Conservation (phyloP, 2,113 vertebrate species). For the Harpagus bidentatus region DNA sequence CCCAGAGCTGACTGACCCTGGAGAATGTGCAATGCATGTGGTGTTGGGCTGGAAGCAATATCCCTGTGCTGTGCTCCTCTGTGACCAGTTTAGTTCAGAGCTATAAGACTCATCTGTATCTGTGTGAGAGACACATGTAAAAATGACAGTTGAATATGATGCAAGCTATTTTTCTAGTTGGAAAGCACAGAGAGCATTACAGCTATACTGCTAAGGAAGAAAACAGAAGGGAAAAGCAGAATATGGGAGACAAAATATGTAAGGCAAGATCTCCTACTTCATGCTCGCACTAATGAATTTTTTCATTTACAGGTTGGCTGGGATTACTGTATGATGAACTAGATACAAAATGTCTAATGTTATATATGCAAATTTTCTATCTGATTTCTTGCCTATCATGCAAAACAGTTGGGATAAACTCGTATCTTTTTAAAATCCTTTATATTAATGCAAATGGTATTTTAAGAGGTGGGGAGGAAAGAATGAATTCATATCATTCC, state of each 20-base stretch:
- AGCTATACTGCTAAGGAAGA: background rate
- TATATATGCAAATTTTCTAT: background rate
- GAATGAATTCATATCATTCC: background rate
- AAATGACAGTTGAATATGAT: background rate
- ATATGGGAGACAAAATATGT: background rate
- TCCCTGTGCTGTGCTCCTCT: background rate
- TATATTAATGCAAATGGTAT: background rate
- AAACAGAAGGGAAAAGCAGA: background rate
- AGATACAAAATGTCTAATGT: background rate
- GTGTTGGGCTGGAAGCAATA: background rate
- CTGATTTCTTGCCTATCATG: background rate
- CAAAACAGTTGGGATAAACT: background rate
- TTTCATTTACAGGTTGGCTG: background rate
- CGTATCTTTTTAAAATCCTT: background rate
- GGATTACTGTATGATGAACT: background rate
- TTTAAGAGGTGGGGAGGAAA: background rate
- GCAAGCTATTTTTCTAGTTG: background rate
- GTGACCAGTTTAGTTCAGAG: background rate
- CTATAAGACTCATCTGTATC: background rate
- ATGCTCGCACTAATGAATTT: background rate
- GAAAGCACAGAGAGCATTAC: background rate
- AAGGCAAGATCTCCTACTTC: background rate
- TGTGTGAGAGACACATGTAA: background rate
- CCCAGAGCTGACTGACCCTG: background rate
- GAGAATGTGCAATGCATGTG: background rate